Evolutionary conservation across 2,888 invertebrate genomes (phyloP).

Genomic region (Leuctra nigra): DNA sequence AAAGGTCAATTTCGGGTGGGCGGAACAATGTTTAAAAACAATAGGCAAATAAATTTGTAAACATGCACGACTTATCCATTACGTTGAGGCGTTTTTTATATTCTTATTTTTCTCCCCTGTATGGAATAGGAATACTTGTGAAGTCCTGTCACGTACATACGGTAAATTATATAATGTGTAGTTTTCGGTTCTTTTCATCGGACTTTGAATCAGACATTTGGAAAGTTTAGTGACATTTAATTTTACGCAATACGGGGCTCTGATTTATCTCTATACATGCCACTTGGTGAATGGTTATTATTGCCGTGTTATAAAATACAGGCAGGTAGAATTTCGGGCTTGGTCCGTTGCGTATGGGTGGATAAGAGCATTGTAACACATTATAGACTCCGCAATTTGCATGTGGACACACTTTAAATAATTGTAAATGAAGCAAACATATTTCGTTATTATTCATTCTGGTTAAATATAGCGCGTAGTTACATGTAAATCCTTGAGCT

Average conservation of each 20-base stretch:
- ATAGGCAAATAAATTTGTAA: slow-evolving; percentile 24
- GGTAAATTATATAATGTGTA: slow-evolving; percentile 1
- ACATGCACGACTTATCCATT: slow-evolving; percentile 24
- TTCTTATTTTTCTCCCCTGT: slow-evolving; percentile 1
- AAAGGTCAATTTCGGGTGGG: slow-evolving; percentile 22
- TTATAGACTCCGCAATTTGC: too few relatives aligned
- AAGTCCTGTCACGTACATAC: not conserved
- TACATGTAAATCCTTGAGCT: too few relatives aligned
- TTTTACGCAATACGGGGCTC: slow-evolving; percentile 1
- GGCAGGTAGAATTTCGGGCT: too few relatives aligned
- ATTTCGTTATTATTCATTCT: too few relatives aligned
- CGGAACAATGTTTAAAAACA: slow-evolving; percentile 21
- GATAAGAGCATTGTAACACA: too few relatives aligned
- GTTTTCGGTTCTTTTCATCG: slow-evolving; percentile 1
- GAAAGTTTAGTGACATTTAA: slow-evolving; percentile 14
- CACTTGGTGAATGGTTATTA: not conserved
- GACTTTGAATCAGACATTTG: not conserved
- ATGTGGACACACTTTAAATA: too few relatives aligned
- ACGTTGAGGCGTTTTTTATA: not conserved
- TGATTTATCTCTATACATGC: not conserved
- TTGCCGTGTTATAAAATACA: too few relatives aligned
- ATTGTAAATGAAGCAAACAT: too few relatives aligned
- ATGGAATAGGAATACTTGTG: not conserved
- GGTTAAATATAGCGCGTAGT: too few relatives aligned
- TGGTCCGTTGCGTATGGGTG: too few relatives aligned